Base-by-base conservation (phyloP, 2,797 vertebrate species). In the Cryptoblepharus egeriae region DNA sequence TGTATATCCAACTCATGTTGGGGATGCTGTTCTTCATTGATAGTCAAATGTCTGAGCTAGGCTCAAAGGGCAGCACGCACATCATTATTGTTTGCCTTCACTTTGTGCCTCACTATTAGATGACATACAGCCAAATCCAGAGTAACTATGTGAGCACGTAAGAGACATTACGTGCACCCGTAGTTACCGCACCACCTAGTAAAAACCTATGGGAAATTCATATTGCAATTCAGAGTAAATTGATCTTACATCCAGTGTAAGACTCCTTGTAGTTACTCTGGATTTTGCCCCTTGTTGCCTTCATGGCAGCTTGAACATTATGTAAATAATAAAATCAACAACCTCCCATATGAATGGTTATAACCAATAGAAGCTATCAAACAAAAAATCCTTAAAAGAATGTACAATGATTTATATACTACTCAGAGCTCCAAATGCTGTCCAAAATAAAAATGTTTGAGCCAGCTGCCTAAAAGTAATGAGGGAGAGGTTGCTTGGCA, bases 401-500 rank as follows among this genome's bases (percentile, higher is more conserved):
- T 49, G 28, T 32, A 52, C 28, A 3, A 77, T 60, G 61, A 49
- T 49, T 77, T 49, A 77, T 64, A 32, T 5, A 64, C n/a, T n/a
- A 77, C n/a, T 64, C 61, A 77, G 60, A 5, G 18, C 60, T 77
- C 64, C 39, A 64, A 77, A 49, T 15, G 1, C n/a, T 64, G 49
- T 77, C 60, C 42, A 77, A 42, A 76, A 63, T 45, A 45, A 76
- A 22, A 76, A 64, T 30, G 61, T 77, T n/a, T 26, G 60, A 77
- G 75, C 75, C 60, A 64, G 42, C 9, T 12, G 42, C 49, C 49
- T n/a, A 49, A 65, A 77, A 45, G 42, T 39, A 65, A 32, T 20
- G n/a, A 49, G 75, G n/a, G n/a, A 77, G 61, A 49, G 20, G n/a
- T 49, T 64, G 39, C 39, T 77, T 77, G 60, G 75, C 75, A 65